Evolutionary conservation across 2,797 vertebrate genomes (phyloP).

Genomic region (Leontopithecus rosalia): DNA sequence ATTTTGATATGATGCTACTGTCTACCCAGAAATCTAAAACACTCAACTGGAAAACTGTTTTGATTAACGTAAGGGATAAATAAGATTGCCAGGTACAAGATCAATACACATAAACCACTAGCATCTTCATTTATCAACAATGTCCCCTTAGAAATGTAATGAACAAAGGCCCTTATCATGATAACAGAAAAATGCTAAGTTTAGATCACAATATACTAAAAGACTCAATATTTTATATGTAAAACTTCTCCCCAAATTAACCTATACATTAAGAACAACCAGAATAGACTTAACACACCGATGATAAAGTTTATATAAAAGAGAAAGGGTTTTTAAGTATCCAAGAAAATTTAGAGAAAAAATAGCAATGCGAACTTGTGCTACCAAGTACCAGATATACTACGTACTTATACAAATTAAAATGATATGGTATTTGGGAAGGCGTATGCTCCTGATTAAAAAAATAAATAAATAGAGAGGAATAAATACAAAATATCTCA

Average conservation of each 20-base stretch:
- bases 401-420: neutral
- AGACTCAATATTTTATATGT: neutral
- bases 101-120: neutral
- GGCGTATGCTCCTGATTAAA: neutral
- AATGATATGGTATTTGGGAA: neutral
- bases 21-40: neutral
- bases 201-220: constrained; percentile 21
- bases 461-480: constrained; percentile 15
- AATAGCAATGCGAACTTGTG: neutral
- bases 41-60: constrained; percentile 15
- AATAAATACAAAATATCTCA: neutral
- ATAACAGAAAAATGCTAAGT: constrained; percentile 42
- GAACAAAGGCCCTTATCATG: neutral
- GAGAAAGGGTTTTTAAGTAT: neutral
- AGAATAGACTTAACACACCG: neutral
- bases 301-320: neutral
- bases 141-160: constrained; percentile 16
- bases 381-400: neutral
- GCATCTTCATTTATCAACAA: constrained; percentile 21
- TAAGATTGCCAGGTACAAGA: neutral
- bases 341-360: neutral
- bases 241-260: constrained; percentile 7
- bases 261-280: neutral
- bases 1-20: neutral
- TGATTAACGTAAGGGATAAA: neutral